Evolutionary conservation across 2,797 vertebrate genomes (phyloP).

Genomic region (Falco concolor): DNA sequence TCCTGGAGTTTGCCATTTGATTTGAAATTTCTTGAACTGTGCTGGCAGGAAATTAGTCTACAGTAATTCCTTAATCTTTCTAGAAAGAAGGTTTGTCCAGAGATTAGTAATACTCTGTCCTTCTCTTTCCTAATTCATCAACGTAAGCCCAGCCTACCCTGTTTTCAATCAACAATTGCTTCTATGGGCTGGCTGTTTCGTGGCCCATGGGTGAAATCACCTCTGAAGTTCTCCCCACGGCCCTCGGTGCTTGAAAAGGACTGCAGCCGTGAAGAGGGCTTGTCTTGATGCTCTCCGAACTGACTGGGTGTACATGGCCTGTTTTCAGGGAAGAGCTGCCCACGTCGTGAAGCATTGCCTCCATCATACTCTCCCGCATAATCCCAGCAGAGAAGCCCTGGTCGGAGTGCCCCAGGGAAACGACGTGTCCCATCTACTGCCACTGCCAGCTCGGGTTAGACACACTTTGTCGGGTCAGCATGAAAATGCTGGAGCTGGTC

Average conservation of each 20-base stretch:
- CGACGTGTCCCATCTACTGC: neutral
- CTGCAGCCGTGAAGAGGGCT: neutral
- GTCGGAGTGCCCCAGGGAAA: neutral
- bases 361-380: fast-evolving
- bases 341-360: neutral
- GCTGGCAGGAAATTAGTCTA: neutral
- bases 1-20: neutral
- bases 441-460: neutral
- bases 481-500: neutral
- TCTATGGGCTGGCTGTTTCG: neutral
- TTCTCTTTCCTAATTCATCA: neutral
- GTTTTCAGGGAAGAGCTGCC: neutral
- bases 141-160: neutral
- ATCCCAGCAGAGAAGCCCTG: neutral
- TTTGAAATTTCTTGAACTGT: neutral
- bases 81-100: neutral
- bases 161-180: neutral
- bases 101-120: neutral
- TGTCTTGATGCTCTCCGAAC: neutral
- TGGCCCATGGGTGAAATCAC: neutral
- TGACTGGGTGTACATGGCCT: neutral
- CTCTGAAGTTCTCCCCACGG: neutral
- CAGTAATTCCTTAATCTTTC: neutral
- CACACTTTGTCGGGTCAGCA: neutral
- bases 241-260: neutral